Evolutionary conservation across 2,888 invertebrate genomes (phyloP).

Genomic region (Macrosiphum euphorbiae): DNA sequence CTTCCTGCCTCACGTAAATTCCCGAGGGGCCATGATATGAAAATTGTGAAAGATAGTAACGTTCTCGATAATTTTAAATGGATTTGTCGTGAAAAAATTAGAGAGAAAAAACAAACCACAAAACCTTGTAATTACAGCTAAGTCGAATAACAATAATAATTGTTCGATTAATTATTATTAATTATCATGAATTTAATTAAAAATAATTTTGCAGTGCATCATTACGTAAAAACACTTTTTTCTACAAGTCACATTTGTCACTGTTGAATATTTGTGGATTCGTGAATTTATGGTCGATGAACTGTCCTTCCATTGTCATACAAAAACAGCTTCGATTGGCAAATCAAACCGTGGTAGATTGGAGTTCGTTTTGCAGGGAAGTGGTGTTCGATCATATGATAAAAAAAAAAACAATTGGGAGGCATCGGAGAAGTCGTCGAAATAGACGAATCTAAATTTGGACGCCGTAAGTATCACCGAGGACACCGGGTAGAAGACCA

Average conservation of each 20-base stretch:
- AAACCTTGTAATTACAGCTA: constrained; percentile 1
- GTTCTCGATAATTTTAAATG: neutral
- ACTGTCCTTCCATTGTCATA: neutral
- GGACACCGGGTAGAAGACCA: too few relatives aligned
- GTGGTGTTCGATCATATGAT: too few relatives aligned
- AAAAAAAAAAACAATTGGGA: too few relatives aligned
- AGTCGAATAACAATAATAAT: neutral
- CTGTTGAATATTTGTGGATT: neutral
- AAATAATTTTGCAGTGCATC: neutral
- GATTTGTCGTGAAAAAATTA: neutral
- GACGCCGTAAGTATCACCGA: too few relatives aligned
- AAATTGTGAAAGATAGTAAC: neutral
- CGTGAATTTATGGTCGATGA: neutral
- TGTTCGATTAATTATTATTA: too few relatives aligned
- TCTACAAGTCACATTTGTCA: neutral
- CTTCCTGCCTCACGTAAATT: neutral
- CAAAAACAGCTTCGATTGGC: neutral
- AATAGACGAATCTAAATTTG: too few relatives aligned
- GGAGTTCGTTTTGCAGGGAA: too few relatives aligned
- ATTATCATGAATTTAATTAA: too few relatives aligned
- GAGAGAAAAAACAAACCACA: neutral
- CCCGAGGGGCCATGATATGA: neutral
- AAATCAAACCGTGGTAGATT: neutral
- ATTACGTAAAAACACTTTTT: neutral
- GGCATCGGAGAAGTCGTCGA: too few relatives aligned